Conservation (phyloP, 2,888 invertebrate species). For the Epinotia nisella region DNA sequence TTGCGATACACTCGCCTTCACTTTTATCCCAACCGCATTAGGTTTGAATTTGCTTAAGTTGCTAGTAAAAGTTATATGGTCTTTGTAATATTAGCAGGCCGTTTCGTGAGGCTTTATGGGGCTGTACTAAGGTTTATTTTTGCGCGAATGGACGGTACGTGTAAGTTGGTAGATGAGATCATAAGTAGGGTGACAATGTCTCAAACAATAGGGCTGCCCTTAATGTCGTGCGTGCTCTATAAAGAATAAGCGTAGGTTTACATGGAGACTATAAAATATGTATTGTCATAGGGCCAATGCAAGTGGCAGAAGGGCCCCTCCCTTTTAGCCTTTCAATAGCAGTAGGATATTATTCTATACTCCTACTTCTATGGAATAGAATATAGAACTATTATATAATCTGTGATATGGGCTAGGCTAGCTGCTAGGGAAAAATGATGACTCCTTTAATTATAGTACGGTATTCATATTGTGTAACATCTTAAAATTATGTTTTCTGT, state of each 20-base stretch:
- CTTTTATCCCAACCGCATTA: not conserved
- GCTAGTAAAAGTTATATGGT: not conserved
- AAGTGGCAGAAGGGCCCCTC: no score
- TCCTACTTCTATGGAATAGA: no score
- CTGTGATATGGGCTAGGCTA: no score
- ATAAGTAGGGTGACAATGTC: constrained; percentile 44
- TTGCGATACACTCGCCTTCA: not conserved
- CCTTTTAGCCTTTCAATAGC: no score
- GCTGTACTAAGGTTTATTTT: constrained; percentile 12
- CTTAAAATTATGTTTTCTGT: no score
- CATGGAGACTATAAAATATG: not conserved
- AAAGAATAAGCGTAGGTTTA: constrained; percentile 21
- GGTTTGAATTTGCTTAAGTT: not conserved
- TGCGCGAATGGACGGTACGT: not conserved
- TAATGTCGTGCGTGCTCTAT: constrained; percentile 40
- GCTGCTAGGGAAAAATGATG: no score
- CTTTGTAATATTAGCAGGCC: not conserved
- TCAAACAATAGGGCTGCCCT: constrained; percentile 44
- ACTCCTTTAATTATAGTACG: no score
- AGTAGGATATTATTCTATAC: no score
- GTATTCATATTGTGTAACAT: no score
- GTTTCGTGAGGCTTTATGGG: not conserved
- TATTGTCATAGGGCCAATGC: no score
- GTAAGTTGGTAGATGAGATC: constrained; percentile 22
- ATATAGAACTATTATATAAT: no score